Base-by-base conservation (phyloP, 2,888 invertebrate genomes). In the Pseudococcus viburni region DNA sequence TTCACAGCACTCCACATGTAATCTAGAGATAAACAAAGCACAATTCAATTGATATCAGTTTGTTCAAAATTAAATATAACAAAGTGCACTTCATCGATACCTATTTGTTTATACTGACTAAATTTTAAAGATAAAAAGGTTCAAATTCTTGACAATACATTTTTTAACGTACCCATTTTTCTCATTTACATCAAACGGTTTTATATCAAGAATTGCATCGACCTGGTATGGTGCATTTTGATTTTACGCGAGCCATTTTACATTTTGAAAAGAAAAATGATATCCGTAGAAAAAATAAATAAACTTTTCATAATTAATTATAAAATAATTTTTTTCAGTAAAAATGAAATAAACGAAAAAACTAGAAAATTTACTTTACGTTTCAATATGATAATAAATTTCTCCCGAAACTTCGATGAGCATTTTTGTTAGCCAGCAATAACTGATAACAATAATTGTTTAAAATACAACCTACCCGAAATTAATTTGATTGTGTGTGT, bases 1-100 rank as follows among this genome's bases (percentile, higher is more conserved):
- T 98, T 97, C 77, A 98, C 96, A 12, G 97, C 96, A 90, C 96
- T 96, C 98, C 98, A 98, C 94, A 98, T 97, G 91, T 97, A 97
- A 93, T 98, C 97, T 84, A 39, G 15, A 17, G 17, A 46, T 19
- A 86, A 51, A 59, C 15, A 7, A 85, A 59, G 46, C 17, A 48
- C 22, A 1, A 48, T n/a, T 3, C 19, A 7, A 33, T 84, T 46
- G 17, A 55, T 51, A 87, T 9, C n/a, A 8, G 0, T n/a, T n/a
- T 17, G 8, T 59, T 17, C n/a, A n/a, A 17, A 22, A 8, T 64
- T 19, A 64, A 8, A n/a, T 12, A 12, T 17, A 55, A 55, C 48
- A 15, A 55, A n/a, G 51, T 15, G 15, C 15, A 51, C 11, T 51
- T 51, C 15, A 51, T 51, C 12, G 51, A 11, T 51, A 15, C 12